A percentile compares a stretch with the other conserved stretches of the same genome.
phyloP scores from a whole-genome alignment of 2,888 invertebrate species.

The Leptinotarsa haldemani region DNA sequence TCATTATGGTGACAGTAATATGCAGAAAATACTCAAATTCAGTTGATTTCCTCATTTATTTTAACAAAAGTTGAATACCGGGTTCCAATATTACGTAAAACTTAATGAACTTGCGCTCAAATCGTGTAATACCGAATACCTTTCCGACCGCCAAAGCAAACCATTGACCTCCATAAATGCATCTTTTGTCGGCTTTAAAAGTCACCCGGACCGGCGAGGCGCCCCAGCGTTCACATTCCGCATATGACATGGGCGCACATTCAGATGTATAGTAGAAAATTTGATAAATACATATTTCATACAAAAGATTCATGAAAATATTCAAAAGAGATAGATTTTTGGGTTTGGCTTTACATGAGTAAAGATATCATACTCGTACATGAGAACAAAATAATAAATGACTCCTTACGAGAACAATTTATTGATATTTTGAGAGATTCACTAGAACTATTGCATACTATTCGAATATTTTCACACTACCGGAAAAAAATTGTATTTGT shows the following conservation, averaged over 20 bases:
- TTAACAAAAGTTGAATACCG: not conserved
- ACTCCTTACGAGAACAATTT: too few relatives aligned
- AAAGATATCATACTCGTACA: too few relatives aligned
- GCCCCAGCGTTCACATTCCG: conserved; percentile 22
- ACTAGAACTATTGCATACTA: too few relatives aligned
- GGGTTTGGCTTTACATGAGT: too few relatives aligned
- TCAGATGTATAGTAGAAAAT: not conserved
- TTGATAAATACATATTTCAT: not conserved
- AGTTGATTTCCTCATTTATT: not conserved
- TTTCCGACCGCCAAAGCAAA: conserved; percentile 13
- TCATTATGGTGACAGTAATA: too few relatives aligned
- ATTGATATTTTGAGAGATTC: too few relatives aligned
- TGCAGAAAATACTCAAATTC: too few relatives aligned
- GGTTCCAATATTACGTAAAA: not conserved
- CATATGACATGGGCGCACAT: conserved; percentile 10
- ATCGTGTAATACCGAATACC: conserved; percentile 10
- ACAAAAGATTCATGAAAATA: too few relatives aligned
- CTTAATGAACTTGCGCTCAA: conserved; percentile 11
- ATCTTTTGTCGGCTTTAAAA: not conserved
- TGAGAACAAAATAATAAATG: too few relatives aligned
- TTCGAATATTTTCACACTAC: too few relatives aligned
- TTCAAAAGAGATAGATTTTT: too few relatives aligned
- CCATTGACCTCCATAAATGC: conserved; percentile 20
- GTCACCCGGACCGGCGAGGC: conserved; percentile 18
- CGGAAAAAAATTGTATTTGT: too few relatives aligned